These are phyloP conservation scores for Anastatus disparis DNA, from an alignment of 1,140 invertebrate species.

Conservation along the genomic window DNA sequence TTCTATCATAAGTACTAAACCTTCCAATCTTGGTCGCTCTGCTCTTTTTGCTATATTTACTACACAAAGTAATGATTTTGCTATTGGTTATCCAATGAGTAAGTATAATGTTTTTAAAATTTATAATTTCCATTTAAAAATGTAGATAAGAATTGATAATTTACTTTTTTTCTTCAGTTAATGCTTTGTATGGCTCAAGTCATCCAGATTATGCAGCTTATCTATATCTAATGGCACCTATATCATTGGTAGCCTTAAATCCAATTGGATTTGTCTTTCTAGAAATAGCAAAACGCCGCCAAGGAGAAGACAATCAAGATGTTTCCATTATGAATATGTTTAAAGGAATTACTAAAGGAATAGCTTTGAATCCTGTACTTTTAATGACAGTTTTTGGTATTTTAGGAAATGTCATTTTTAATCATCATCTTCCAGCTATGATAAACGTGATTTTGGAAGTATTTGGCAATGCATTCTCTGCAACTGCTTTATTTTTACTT, in stretches of 20 bases:
- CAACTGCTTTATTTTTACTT: slow-evolving; percentile 88
- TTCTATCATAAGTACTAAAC: slow-evolving; percentile 81
- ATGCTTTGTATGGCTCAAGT: slow-evolving; percentile 77
- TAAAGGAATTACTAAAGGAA: slow-evolving; percentile 72
- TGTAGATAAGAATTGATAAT: not conserved
- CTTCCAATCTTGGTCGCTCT: slow-evolving; percentile 83
- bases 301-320: slow-evolving; percentile 42
- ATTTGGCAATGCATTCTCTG: slow-evolving; percentile 89
- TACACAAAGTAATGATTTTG: slow-evolving; percentile 98
- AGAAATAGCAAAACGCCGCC: slow-evolving; percentile 80
- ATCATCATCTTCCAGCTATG: slow-evolving; percentile 79
- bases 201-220: slow-evolving; percentile 93
- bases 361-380: slow-evolving; percentile 89
- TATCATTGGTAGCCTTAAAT: slow-evolving; percentile 92
- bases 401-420: slow-evolving; percentile 84
- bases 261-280: slow-evolving; percentile 91
- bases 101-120: slow-evolving; percentile 61
- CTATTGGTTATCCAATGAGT: slow-evolving; percentile 95
- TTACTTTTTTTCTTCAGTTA: slow-evolving; percentile 71
- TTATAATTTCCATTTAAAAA: too few species aligned
- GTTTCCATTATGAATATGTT: slow-evolving; percentile 56
- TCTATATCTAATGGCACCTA: slow-evolving; percentile 93
- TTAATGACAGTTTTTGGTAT: slow-evolving; percentile 94
- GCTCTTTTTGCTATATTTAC: slow-evolving; percentile 95
- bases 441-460: slow-evolving; percentile 81